Evolutionary conservation across 2,888 invertebrate genomes (phyloP).

Genomic region (Ditula angustiorana): DNA sequence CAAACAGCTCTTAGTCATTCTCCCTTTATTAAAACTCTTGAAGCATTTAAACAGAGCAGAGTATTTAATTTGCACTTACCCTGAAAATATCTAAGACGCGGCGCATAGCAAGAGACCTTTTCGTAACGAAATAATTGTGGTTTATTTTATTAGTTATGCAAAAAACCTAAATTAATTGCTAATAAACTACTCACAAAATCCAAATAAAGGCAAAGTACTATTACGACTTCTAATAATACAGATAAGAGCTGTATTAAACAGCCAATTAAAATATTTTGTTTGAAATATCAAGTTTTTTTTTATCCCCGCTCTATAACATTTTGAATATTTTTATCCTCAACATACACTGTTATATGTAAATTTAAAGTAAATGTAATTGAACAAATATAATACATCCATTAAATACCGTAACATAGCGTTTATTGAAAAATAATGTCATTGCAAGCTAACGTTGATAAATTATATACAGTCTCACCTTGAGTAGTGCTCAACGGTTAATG

Average conservation of each 20-base stretch:
- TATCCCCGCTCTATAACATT: not conserved
- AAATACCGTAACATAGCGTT: not conserved
- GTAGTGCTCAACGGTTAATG: not conserved
- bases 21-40: constrained; percentile 38
- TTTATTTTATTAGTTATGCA: constrained; percentile 2
- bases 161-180: constrained; percentile 12
- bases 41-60: constrained; percentile 46
- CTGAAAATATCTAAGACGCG: constrained; percentile 45
- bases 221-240: not conserved
- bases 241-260: constrained; percentile 14
- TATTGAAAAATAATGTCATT: not conserved
- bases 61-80: constrained; percentile 52
- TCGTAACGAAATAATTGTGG: constrained; percentile 41
- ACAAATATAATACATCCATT: not conserved
- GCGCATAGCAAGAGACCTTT: constrained; percentile 44
- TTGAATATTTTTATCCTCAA: not conserved
- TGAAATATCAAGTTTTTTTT: not conserved
- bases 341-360: not conserved
- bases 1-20: constrained; percentile 37
- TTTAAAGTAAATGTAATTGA: too few relatives aligned
- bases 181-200: not conserved
- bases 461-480: not conserved
- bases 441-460: not conserved
- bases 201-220: not conserved
- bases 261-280: constrained; percentile 7